phyloP scores from a whole-genome alignment of 2,113 vertebrate species.

The Myanophis thanlyinensis region DNA sequence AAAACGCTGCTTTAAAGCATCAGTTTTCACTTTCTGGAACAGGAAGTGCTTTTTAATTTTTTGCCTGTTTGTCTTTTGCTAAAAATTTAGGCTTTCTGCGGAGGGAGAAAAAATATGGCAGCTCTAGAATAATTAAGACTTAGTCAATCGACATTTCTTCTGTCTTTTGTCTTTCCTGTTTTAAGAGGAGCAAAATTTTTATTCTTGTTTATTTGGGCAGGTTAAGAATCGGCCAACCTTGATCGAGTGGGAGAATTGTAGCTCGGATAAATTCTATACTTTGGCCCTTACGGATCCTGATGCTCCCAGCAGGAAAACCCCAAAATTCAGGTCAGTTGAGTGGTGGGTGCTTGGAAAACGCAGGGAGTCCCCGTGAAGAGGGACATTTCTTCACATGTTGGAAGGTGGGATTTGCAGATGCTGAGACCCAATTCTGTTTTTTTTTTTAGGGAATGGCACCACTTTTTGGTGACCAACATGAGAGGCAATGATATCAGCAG shows the following conservation, averaged over 20 bases:
- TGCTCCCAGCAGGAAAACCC: slow-evolving; percentile 89
- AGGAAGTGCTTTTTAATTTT: neutral
- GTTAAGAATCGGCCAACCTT: slow-evolving; percentile 85
- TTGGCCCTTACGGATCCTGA: slow-evolving; percentile 92
- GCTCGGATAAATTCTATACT: slow-evolving; percentile 86
- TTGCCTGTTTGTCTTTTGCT: neutral
- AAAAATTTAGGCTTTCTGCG: neutral
- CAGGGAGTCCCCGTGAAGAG: neutral
- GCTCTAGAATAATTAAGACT: too few relatives aligned
- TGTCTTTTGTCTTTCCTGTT: neutral
- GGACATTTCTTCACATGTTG: neutral
- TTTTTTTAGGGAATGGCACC: slow-evolving; percentile 91
- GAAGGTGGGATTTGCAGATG: neutral
- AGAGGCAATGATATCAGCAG: slow-evolving; percentile 86
- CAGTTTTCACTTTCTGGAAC: neutral
- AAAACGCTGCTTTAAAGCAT: neutral
- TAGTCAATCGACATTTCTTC: neutral
- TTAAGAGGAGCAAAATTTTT: neutral
- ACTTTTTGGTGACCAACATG: slow-evolving; percentile 94
- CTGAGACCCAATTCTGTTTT: neutral
- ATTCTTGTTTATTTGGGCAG: slow-evolving; percentile 56
- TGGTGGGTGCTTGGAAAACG: neutral
- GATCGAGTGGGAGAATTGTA: slow-evolving; percentile 86
- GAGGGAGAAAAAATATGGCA: neutral
- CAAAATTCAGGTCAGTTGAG: slow-evolving; percentile 83